phyloP scores from a whole-genome alignment of 2,797 vertebrate genomes.

The Podargus strigoides region DNA sequence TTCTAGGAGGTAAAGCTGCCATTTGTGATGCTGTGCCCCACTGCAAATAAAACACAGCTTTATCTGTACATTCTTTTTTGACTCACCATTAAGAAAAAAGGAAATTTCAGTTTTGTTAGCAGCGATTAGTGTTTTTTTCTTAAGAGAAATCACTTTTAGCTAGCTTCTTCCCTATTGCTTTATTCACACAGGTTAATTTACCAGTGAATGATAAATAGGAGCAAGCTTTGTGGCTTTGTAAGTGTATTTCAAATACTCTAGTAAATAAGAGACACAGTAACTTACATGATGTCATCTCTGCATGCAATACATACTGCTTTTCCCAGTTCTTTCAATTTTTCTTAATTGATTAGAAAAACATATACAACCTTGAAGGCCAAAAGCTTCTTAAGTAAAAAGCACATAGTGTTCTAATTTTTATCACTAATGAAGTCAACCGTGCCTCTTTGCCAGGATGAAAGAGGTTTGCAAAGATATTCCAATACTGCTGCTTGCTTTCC shows the following conservation, averaged over 20 bases:
- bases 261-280: background rate
- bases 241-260: background rate
- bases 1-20: background rate
- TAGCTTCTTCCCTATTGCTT: background rate
- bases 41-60: background rate
- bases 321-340: background rate
- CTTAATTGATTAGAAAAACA: background rate
- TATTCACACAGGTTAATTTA: background rate
- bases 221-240: background rate
- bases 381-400: background rate
- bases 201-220: background rate
- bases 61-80: background rate
- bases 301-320: background rate
- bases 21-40: background rate
- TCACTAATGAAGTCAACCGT: background rate
- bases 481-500: background rate
- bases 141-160: background rate
- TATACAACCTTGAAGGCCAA: background rate
- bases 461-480: background rate
- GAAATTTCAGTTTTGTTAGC: background rate
- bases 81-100: background rate
- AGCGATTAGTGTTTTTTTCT: background rate
- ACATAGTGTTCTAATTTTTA: background rate
- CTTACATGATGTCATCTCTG: background rate
- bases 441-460: background rate